Evolutionary conservation across 2,888 invertebrate genomes (phyloP), one percentile per base, ranked within the genome.

Genomic region (Alentia gelatinosa): DNA sequence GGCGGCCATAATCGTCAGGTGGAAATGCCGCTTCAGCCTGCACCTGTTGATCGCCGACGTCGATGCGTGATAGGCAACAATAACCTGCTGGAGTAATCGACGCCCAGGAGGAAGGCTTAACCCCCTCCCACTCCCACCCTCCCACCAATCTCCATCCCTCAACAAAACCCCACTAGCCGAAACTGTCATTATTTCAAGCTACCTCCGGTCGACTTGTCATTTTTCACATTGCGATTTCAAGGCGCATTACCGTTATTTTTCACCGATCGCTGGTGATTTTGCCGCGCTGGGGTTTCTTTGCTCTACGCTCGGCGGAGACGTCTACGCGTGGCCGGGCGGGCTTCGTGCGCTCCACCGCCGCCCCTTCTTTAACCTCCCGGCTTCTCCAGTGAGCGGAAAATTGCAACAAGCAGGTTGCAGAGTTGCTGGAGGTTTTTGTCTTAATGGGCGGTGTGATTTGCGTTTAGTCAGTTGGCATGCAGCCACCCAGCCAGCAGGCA

Each of bases 391-490:
- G 23, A 39, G 79, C 79, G 79, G 79, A 79, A 79, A 79, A 79
- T 79, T 79, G 79, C 15, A 79, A 79, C 79, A 79, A 79, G 79
- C 79, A 19, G 79, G 79, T 79, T 79, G 19, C 39, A 26, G n/a
- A 37, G 79, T 15, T 15, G 23, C 23, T 12, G 79, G n/a, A 4
- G 79, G 37, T 79, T 79, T 79, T 79, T 79, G 79, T 39, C 37
- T 39, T 79, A 79, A 79, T 79, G 39, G 79, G 5, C 37, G 79
- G 79, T 39, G 79, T 79, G 79, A 79, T 79, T 79, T 79, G 79
- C 79, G 79, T 79, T 79, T 79, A 79, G 37, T 35, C 79, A 39
- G 23, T 39, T 79, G 79, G 79, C 79, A 39, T 79, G 79, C 39
- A 26, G 79, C 79, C 79, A 79, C n/a, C n/a, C n/a, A n/a, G n/a